A percentile compares a stretch with the other conserved stretches of the same genome.
phyloP scores from a whole-genome alignment of 2,113 vertebrate genomes.

The Drymodes brunneopygia region DNA sequence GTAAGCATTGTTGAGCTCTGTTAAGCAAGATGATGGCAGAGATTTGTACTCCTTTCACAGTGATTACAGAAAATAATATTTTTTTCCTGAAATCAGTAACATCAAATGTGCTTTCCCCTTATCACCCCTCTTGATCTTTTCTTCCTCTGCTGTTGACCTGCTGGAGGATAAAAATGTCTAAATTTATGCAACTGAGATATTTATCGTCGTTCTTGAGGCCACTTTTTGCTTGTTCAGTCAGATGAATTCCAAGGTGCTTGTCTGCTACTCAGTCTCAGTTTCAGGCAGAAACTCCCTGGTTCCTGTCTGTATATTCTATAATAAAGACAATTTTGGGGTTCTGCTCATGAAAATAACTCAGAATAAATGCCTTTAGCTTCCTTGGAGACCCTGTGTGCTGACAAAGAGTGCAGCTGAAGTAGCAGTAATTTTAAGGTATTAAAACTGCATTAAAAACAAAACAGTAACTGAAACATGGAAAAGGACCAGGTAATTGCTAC shows the following conservation, averaged over 20 bases:
- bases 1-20: conserved; percentile 46
- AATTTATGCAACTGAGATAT: background rate
- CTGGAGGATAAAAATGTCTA: background rate
- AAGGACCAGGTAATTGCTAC: background rate
- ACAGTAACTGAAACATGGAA: background rate
- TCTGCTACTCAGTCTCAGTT: background rate
- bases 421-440: background rate
- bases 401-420: background rate
- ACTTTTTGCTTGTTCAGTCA: background rate
- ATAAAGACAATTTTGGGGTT: background rate
- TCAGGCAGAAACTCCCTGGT: background rate
- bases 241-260: background rate
- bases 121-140: background rate
- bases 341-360: background rate
- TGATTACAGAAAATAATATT: conserved; percentile 11
- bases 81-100: background rate
- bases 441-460: background rate
- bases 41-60: conserved; percentile 24
- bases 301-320: background rate
- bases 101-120: conserved; percentile 6
- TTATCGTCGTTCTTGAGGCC: background rate
- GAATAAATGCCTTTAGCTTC: background rate
- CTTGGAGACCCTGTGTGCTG: accelerated
- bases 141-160: background rate
- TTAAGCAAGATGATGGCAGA: background rate